Conservation (phyloP, 2,113 vertebrate species). For the Columbina picui region DNA sequence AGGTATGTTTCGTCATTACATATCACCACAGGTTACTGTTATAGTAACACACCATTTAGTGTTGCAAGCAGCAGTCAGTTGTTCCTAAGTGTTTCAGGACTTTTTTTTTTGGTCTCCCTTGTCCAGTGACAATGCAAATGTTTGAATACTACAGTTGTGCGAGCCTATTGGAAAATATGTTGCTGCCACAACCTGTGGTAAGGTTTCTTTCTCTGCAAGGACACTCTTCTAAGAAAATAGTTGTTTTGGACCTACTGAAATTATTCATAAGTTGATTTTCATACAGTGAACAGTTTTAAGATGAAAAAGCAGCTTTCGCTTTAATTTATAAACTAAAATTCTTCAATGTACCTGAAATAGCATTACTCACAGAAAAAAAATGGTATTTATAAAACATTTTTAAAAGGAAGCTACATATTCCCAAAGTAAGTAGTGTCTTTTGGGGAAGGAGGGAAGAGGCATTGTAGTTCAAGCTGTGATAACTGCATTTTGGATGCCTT, state of each 20-base stretch:
- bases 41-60: fast-evolving
- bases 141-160: fast-evolving
- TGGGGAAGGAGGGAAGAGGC: neutral
- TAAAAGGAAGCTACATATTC: neutral
- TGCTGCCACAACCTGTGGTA: neutral
- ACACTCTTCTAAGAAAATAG: neutral
- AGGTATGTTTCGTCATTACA: neutral
- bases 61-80: neutral
- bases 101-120: neutral
- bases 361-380: neutral
- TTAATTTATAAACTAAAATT: neutral
- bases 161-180: neutral
- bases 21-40: neutral
- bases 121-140: neutral
- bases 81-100: neutral
- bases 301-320: neutral
- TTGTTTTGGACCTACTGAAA: neutral
- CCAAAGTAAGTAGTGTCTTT: neutral
- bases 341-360: neutral
- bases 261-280: neutral
- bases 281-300: neutral
- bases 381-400: neutral
- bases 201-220: neutral
- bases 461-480: neutral
- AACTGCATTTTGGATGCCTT: neutral